Conservation (phyloP, 2,888 invertebrate genomes). For the Chymomyza procnemis region DNA sequence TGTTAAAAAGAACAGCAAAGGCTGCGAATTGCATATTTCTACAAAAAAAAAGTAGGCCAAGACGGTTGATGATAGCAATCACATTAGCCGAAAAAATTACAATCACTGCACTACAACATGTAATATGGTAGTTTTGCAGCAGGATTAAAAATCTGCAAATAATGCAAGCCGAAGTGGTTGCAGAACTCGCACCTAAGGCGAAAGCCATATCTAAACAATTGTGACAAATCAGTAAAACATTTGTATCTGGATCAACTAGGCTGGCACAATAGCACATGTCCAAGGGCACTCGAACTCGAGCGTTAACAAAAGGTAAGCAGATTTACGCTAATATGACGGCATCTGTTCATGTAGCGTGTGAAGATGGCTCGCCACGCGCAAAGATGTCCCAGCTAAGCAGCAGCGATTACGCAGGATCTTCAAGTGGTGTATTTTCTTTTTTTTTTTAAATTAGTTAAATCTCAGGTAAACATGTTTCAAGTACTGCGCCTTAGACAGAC, state of each 20-base stretch:
- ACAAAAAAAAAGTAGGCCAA: neutral
- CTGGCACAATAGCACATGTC: conserved; percentile 8
- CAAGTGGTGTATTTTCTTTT: conserved; percentile 60
- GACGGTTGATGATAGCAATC: conserved; percentile 52
- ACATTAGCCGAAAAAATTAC: conserved; percentile 63
- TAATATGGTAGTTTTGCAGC: conserved; percentile 58
- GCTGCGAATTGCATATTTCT: conserved; percentile 8
- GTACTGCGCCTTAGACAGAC: conserved; percentile 46
- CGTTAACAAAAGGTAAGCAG: conserved; percentile 64
- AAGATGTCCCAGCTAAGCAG: neutral
- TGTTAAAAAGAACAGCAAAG: conserved; percentile 60
- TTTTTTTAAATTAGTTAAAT: conserved; percentile 68
- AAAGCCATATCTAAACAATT: conserved; percentile 40
- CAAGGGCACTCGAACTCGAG: conserved; percentile 51
- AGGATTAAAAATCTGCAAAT: conserved; percentile 46
- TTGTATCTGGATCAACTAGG: conserved; percentile 38
- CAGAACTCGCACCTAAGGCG: conserved; percentile 51
- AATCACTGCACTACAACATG: conserved; percentile 11
- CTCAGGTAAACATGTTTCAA: conserved; percentile 54
- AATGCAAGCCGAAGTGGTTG: conserved; percentile 33
- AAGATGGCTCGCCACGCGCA: neutral
- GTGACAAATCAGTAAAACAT: conserved; percentile 61
- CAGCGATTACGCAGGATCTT: neutral
- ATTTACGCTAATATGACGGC: conserved; percentile 72
- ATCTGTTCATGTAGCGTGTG: conserved; percentile 39